Conservation (phyloP, 2,797 vertebrate genomes). For the Crocidura indochinensis region DNA sequence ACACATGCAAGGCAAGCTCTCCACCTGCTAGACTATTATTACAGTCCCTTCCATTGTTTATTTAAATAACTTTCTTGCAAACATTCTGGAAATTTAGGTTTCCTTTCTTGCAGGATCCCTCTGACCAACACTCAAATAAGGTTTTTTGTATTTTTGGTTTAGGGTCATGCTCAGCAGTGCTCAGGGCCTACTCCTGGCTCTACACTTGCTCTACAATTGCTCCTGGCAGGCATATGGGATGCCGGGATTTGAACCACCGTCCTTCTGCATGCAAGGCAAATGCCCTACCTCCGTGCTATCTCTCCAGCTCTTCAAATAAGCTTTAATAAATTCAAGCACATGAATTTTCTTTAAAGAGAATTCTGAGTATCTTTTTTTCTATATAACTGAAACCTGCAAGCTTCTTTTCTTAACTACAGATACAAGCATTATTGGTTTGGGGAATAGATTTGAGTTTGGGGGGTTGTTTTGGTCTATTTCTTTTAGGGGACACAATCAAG, state of each 20-base stretch:
- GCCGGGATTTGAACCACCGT: no score
- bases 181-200: no score
- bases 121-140: conserved; percentile 67
- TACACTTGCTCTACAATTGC: no score
- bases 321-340: conserved; percentile 52
- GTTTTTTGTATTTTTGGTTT: not conserved
- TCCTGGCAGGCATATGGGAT: no score
- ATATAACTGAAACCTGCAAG: conserved; percentile 54
- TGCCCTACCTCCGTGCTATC: no score
- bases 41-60: not conserved
- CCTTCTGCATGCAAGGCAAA: no score
- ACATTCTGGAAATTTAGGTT: conserved; percentile 12
- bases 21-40: no score
- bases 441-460: no score
- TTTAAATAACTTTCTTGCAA: conserved; percentile 52
- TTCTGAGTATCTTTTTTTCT: not conserved
- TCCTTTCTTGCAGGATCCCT: not conserved
- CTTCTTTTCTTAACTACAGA: not conserved
- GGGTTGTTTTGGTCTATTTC: no score
- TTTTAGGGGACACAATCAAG: no score
- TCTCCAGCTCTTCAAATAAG: conserved; percentile 58
- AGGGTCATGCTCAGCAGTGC: no score
- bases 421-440: not conserved
- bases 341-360: conserved; percentile 4
- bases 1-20: no score